Evolutionary conservation across 2,888 invertebrate species (phyloP), one percentile per base, ranked within the genome.

Genomic region (Ornithoptera priamus): DNA sequence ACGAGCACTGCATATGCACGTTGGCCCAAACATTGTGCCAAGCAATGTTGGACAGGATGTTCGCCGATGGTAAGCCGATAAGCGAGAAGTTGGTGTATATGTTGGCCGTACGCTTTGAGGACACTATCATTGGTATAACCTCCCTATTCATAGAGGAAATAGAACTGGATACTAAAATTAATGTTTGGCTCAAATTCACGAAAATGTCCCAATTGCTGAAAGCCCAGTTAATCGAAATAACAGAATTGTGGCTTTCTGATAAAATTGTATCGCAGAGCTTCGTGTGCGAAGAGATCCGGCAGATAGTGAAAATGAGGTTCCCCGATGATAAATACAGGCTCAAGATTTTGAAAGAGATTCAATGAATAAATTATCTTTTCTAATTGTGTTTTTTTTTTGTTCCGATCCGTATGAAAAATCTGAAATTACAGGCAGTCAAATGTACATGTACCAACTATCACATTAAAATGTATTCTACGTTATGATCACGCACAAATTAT

Each of bases 341-440:
- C 2, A 86, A 81, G 70, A 89, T 91, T 73, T 82, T 93, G 61
- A 90, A 90, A 73, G 90, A 90, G 80, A 92, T 93, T 83, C 92
- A 93, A 73, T 92, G 74, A 88, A 74, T 57, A 65, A 62, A 58
- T 30, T 15, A 15, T 62, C n/a, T 62, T 62, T 42, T 20, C 15
- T 12, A 7, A 20, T 24, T 22, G 22, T 42, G 12, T 12, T 68
- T 42, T 59, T 68, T 66, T 24, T 58, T 24, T 69, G n/a, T 53
- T n/a, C n/a, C 1, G 4, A 53, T 5, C n/a, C 7, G 6, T n/a
- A 46, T 12, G 46, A 12, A 12, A 46, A 46, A 2, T 2, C 4
- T 46, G 46, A 12, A 46, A 46, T 12, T 15, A 15, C 1, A 2
- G 15, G 15, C 12, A 4, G 12, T 6, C 7, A 46, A 46, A 15